phyloP scores from a whole-genome alignment of 2,113 vertebrate species.

The Cariama cristata region DNA sequence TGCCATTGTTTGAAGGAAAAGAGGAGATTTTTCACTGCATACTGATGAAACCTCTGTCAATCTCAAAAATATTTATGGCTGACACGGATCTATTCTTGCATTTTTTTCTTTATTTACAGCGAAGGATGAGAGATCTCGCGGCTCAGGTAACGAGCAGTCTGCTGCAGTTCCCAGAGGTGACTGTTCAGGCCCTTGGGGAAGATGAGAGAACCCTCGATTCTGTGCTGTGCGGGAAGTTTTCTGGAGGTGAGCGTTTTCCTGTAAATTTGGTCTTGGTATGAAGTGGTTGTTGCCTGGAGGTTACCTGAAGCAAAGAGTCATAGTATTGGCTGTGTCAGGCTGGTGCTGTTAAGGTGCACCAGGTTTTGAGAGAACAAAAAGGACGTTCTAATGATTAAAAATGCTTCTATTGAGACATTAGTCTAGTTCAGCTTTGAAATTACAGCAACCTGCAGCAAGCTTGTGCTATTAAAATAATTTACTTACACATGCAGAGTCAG shows the following conservation, averaged over 20 bases:
- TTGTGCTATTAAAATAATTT: neutral
- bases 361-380: neutral
- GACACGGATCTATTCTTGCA: neutral
- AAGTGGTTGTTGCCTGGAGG: neutral
- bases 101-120: conserved; percentile 62
- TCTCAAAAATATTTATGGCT: neutral
- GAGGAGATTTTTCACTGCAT: neutral
- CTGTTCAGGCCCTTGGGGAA: conserved; percentile 87
- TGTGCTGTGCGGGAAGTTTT: conserved; percentile 86
- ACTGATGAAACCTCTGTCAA: neutral
- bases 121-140: conserved; percentile 88
- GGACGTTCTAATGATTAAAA: neutral
- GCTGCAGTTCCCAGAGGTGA: conserved; percentile 90
- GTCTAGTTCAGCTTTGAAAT: neutral
- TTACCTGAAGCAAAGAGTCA: neutral
- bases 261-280: neutral
- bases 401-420: neutral
- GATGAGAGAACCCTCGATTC: conserved; percentile 88
- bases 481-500: neutral
- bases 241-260: conserved; percentile 80
- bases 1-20: neutral
- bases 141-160: conserved; percentile 92
- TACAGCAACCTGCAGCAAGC: neutral
- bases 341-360: neutral
- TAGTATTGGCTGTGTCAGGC: neutral